Conservation (phyloP, 2,888 invertebrate genomes). For the Didymodactylos carnosus region DNA sequence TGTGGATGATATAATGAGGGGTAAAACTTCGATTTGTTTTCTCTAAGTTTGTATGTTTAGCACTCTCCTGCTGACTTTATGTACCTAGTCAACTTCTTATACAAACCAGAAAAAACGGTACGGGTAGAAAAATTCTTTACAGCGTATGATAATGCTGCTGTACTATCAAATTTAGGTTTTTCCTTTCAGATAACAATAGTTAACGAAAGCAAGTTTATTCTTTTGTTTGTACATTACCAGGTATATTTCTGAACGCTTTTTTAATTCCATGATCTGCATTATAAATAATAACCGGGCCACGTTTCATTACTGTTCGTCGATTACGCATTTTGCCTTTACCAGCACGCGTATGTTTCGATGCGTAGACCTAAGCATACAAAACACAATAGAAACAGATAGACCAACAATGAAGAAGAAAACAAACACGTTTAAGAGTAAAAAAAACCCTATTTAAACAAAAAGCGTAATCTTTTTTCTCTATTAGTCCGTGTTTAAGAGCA, state of each 20-base stretch:
- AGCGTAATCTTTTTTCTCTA: too few relatives aligned
- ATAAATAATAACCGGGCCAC: slow-evolving; percentile 85
- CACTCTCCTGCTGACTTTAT: too few relatives aligned
- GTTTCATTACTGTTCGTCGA: slow-evolving; percentile 79
- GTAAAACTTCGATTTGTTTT: too few relatives aligned
- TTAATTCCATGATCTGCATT: slow-evolving; percentile 73
- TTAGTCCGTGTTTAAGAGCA: too few relatives aligned
- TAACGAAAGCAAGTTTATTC: background rate
- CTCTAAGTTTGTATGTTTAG: too few relatives aligned
- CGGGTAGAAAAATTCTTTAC: too few relatives aligned
- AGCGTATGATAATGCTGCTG: too few relatives aligned
- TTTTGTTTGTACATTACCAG: too few relatives aligned
- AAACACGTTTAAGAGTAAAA: background rate
- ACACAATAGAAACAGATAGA: background rate
- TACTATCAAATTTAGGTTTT: too few relatives aligned
- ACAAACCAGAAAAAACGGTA: too few relatives aligned
- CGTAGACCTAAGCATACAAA: slow-evolving; percentile 53
- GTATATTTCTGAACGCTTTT: slow-evolving; percentile 92
- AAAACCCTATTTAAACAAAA: background rate
- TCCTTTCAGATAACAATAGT: background rate
- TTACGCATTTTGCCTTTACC: slow-evolving; percentile 99
- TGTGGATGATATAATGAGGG: too few relatives aligned
- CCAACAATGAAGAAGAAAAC: background rate
- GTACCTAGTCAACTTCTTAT: too few relatives aligned
- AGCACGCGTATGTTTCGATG: slow-evolving; percentile 83